Evolutionary conservation across 92 coral and sea anemone species (phyloP).

Genomic region (Parazoanthus darwini): DNA sequence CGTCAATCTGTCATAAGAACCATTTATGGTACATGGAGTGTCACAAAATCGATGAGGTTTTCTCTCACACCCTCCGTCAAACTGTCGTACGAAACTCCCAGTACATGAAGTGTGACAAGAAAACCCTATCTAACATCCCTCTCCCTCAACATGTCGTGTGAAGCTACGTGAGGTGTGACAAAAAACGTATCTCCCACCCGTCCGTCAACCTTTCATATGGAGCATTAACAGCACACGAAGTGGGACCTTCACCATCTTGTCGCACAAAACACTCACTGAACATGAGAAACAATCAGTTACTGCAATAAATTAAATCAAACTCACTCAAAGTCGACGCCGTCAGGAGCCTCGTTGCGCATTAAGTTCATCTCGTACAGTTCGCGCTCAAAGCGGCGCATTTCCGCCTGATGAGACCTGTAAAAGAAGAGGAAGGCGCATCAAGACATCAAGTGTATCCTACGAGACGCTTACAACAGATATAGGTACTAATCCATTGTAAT

Average conservation of each 20-base stretch:
- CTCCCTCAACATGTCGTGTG: conserved; percentile 48
- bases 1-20: conserved; percentile 45
- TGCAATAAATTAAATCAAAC: background rate
- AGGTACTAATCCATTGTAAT: too few relatives aligned
- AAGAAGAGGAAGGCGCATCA: background rate
- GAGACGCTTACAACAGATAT: too few relatives aligned
- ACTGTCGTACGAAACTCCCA: background rate
- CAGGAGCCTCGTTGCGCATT: conserved; percentile 69
- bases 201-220: background rate
- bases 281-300: background rate
- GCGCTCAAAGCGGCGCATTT: conserved; percentile 80
- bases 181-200: background rate
- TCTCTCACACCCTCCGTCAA: background rate
- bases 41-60: background rate
- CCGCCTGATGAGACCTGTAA: conserved; percentile 72
- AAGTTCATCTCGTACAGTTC: conserved; percentile 80
- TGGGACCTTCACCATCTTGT: background rate
- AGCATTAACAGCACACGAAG: background rate
- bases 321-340: conserved; percentile 65
- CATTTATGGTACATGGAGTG: background rate
- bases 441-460: background rate
- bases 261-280: background rate
- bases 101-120: background rate
- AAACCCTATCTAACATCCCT: background rate
- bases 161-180: background rate